Conservation (phyloP, 2,888 invertebrate species). For the Callimorpha dominula region DNA sequence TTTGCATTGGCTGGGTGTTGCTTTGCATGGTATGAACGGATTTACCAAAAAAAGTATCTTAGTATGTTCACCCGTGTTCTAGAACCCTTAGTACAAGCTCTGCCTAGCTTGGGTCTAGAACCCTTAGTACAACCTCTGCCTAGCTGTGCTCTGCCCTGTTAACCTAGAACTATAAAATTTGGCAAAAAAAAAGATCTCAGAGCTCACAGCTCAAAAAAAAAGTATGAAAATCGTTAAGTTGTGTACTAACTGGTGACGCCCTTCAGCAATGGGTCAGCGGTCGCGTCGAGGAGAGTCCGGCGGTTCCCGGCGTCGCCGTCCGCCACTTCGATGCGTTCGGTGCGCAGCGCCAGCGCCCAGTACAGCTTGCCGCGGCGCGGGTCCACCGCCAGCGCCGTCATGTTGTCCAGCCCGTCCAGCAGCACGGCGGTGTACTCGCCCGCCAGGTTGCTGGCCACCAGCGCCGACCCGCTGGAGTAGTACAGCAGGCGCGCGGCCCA, state of each 20-base stretch:
- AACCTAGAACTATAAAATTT: too few relatives aligned
- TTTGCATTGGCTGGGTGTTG: too few relatives aligned
- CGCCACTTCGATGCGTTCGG: conserved; percentile 86
- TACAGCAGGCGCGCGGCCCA: conserved; percentile 93
- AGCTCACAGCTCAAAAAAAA: not conserved
- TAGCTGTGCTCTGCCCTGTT: too few relatives aligned
- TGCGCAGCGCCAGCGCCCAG: conserved; percentile 83
- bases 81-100: too few relatives aligned
- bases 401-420: conserved; percentile 86
- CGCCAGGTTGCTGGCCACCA: conserved; percentile 90
- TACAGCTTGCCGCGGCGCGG: conserved; percentile 88
- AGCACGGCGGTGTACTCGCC: conserved; percentile 90
- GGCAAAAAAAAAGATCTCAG: too few relatives aligned
- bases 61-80: too few relatives aligned
- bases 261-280: conserved; percentile 62
- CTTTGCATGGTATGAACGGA: too few relatives aligned
- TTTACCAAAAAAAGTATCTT: too few relatives aligned
- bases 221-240: not conserved
- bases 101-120: too few relatives aligned
- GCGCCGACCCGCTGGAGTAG: conserved; percentile 88
- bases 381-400: conserved; percentile 90
- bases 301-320: conserved; percentile 89
- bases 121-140: too few relatives aligned
- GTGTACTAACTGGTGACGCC: conserved; percentile 63
- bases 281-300: conserved; percentile 59